Base-by-base conservation (phyloP, 2,113 vertebrate genomes). In the Xiphias gladius region DNA sequence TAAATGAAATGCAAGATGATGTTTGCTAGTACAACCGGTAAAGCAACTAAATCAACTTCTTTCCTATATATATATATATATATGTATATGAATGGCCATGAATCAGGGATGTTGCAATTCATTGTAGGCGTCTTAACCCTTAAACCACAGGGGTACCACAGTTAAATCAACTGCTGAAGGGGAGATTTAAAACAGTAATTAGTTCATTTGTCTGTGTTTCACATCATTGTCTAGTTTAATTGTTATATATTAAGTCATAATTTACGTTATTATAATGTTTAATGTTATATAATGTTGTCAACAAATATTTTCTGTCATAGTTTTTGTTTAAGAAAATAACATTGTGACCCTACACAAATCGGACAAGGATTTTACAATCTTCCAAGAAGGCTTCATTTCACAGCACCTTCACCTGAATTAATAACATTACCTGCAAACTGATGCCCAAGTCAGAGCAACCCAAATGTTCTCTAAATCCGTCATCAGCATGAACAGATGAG, bases 381-480 rank as follows among this genome's bases (percentile, higher is more conserved):
- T 24, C 52, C 22, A 22, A 20, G 7, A 20, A 52, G 22, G 52
- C n/a, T 57, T 13, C 11, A 26, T 52, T 76, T 62, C 24, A 19
- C 1, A 3, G 50, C n/a, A 32, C n/a, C n/a, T 20, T 65, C 19
- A 61, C 20, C 58, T 14, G 7, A 63, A 62, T 52, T 13, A 46
- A 20, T n/a, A 41, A 14, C 30, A 50, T 65, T 37, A 76, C 22
- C n/a, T n/a, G 24, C 65, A 50, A 57, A 26, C 32, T 50, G 1
- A 22, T 54, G 28, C 55, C 17, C 0, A 55, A 2, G 20, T 52
- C 10, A 19, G 7, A 14, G 4, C 54, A 54, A 0, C 22, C 6
- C 4, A 24, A 79, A 59, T 19, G 61, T 71, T 79, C 75, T 73
- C 17, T 30, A 66, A 76, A 59, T 2, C 28, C 16, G 20, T 3